Percentiles rank a stretch among this genome's conserved stretches.
These are phyloP conservation scores for Temnothorax nylanderi DNA, from an alignment of 1,140 invertebrate species.

Conservation along the genomic window DNA sequence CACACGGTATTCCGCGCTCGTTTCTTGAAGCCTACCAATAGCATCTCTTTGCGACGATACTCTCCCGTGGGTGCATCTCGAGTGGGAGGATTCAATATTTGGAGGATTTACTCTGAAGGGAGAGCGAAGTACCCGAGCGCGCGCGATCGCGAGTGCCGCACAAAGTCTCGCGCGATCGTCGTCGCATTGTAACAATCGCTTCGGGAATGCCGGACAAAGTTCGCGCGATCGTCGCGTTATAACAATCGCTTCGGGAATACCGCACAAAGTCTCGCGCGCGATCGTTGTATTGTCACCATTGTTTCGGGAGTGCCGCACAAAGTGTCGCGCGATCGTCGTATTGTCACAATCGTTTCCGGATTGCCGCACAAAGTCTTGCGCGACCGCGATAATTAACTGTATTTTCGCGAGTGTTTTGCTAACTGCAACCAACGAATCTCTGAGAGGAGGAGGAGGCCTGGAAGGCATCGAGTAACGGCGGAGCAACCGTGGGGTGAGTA, in stretches of 20 bases:
- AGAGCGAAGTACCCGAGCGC: neutral
- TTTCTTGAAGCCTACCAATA: neutral
- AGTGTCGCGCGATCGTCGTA: neutral
- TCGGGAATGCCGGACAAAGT: neutral
- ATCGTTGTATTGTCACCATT: neutral
- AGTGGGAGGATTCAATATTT: neutral
- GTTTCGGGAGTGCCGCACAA: neutral
- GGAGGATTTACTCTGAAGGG: neutral
- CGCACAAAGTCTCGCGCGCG: neutral
- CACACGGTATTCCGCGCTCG: neutral
- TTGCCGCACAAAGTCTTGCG: neutral
- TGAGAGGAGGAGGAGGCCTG: neutral
- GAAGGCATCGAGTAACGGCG: neutral
- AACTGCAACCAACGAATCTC: neutral
- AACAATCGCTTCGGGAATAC: neutral
- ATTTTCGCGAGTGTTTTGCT: neutral
- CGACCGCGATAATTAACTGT: neutral
- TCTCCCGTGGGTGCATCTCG: neutral
- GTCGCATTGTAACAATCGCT: neutral
- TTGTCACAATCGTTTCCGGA: neutral
- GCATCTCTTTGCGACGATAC: neutral
- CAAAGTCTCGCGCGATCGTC: slow-evolving; percentile 4
- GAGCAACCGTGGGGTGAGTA: neutral
- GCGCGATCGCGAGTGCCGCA: neutral
- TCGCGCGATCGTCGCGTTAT: neutral